A percentile compares a stretch with the other conserved stretches of the same genome.
Conservation (phyloP, 2,113 vertebrate species). For the Catagonus wagneri region DNA sequence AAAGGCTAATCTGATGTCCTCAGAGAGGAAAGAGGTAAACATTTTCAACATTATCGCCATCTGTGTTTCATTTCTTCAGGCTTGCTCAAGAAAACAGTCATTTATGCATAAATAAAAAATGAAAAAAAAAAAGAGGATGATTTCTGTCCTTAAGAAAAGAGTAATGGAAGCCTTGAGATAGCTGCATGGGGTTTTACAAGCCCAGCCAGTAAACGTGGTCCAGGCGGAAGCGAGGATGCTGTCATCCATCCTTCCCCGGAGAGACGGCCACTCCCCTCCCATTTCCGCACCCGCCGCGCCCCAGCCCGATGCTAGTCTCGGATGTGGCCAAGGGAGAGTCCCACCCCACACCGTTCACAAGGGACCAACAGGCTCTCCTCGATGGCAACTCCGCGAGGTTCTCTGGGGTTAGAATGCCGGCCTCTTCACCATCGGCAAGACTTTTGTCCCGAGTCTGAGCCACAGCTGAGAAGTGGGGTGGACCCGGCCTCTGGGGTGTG, state of each 20-base stretch:
- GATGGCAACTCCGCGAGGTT: background rate
- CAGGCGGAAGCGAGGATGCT: background rate
- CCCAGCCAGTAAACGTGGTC: background rate
- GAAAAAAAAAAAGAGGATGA: conserved; percentile 78
- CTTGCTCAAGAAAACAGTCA: conserved; percentile 71
- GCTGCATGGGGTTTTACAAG: background rate
- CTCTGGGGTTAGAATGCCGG: background rate
- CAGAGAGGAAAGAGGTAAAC: conserved; percentile 77
- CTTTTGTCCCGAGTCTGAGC: background rate
- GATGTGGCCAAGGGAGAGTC: too few relatives aligned
- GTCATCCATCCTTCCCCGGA: accelerated
- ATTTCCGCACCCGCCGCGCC: background rate
- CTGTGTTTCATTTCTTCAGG: conserved; percentile 77
- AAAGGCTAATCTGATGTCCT: conserved; percentile 79
- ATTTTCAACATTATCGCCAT: conserved; percentile 76
- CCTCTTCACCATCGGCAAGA: background rate
- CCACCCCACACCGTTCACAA: accelerated
- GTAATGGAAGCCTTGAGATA: conserved; percentile 59
- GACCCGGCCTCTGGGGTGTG: background rate
- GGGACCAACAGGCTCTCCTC: background rate
- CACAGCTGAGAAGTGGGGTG: background rate
- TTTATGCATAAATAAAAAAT: conserved; percentile 79
- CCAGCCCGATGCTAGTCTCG: background rate
- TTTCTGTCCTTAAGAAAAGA: conserved; percentile 75
- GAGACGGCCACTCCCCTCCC: too few relatives aligned